Conservation (phyloP, 2,113 vertebrate species). For the Melanostigma gelatinosum region DNA sequence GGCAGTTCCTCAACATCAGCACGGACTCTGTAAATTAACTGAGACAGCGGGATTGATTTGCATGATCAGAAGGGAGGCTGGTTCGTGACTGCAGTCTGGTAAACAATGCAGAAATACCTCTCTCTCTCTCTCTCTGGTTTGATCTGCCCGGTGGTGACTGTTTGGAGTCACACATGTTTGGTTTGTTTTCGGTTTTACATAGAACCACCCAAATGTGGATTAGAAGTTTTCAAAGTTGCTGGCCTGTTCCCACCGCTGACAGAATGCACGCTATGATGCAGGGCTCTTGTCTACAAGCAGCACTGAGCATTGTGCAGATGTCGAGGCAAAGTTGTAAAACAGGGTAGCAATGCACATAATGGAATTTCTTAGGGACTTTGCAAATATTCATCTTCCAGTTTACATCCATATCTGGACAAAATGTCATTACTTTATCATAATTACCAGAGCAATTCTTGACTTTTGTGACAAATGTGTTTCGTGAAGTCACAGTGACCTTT, state of each 20-base stretch:
- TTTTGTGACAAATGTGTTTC: background rate
- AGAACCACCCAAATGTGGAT: background rate
- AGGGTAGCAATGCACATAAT: background rate
- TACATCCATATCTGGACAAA: background rate
- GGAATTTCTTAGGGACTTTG: background rate
- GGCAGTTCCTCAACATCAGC: conserved; percentile 36
- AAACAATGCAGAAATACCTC: conserved; percentile 11
- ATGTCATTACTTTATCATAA: background rate
- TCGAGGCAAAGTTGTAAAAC: background rate
- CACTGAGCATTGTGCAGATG: background rate
- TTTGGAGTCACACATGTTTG: background rate
- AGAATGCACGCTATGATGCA: background rate
- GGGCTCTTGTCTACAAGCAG: background rate
- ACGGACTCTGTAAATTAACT: conserved; percentile 15
- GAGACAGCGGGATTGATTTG: conserved; percentile 45
- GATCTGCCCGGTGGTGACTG: background rate
- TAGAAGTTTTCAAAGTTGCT: background rate
- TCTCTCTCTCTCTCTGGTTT: background rate
- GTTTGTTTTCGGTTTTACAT: background rate
- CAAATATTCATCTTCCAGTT: background rate
- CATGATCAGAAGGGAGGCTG: conserved; percentile 32
- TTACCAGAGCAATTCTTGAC: background rate
- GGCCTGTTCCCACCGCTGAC: too few species aligned
- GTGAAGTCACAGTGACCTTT: too few species aligned
- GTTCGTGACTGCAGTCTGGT: conserved; percentile 26